Percentiles rank a stretch among this genome's conserved stretches.
These are phyloP conservation scores for Perithous albicinctus DNA, from an alignment of 2,888 invertebrate genomes.

Conservation along the genomic window DNA sequence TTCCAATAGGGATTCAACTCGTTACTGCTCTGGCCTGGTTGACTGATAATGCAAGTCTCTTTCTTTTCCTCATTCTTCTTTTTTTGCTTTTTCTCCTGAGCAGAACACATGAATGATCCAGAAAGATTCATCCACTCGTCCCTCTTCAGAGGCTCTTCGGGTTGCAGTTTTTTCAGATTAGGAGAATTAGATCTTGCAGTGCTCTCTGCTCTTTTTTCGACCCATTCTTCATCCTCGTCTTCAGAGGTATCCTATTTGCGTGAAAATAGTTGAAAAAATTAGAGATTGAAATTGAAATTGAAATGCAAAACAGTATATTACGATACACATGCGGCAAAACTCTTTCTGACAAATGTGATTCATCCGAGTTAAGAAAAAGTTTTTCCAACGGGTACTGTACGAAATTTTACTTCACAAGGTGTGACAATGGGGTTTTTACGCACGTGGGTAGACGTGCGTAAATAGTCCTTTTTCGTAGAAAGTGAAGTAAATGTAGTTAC, in stretches of 20 bases:
- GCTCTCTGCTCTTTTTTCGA: constrained; percentile 85
- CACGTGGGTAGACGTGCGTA: too few species aligned
- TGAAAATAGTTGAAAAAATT: not conserved
- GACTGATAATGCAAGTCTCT: constrained; percentile 87
- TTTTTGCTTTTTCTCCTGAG: constrained; percentile 82
- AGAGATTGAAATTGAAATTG: too few species aligned
- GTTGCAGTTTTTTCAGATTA: constrained; percentile 57
- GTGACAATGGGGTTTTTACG: too few species aligned
- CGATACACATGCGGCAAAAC: too few species aligned
- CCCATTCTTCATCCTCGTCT: constrained; percentile 87
- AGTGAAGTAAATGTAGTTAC: constrained; percentile 49
- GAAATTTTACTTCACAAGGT: too few species aligned
- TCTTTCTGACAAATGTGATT: too few species aligned
- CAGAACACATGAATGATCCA: constrained; percentile 85
- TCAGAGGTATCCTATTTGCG: constrained; percentile 69
- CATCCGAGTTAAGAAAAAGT: too few species aligned
- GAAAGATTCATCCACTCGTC: constrained; percentile 94
- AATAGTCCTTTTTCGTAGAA: too few species aligned
- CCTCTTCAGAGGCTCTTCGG: constrained; percentile 80
- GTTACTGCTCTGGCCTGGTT: constrained; percentile 89
- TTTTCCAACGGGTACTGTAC: too few species aligned
- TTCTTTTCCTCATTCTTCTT: constrained; percentile 85
- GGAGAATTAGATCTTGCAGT: not conserved
- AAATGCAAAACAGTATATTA: too few species aligned
- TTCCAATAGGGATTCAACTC: constrained; percentile 98